Evolutionary conservation across 2,888 invertebrate species (phyloP), one percentile per base, ranked within the genome.

Genomic region (Cryptocephalus primarius): DNA sequence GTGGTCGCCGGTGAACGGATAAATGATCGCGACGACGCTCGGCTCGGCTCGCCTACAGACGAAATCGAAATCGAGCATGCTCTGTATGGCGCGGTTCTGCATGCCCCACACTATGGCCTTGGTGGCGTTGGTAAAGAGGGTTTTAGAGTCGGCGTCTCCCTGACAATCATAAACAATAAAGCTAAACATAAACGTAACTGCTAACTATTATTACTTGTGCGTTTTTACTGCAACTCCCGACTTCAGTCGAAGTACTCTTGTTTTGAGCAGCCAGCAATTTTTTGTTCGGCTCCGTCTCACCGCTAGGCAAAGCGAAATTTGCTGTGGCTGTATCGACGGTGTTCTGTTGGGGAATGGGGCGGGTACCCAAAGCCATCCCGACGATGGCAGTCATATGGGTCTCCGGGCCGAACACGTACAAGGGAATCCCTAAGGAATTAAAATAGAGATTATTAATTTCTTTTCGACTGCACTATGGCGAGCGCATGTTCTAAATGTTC

Each of bases 321-420:
- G 92, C 92, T 0, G 93, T 93, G 1, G 90, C 85, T 56, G 83
- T 79, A 63, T 86, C 86, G 67, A 70, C 77, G 63, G 55, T 73
- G 69, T 56, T 77, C 69, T 58, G 78, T 69, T 55, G 73, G 0
- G 94, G 92, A 54, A 96, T 86, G 10, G 88, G 80, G 38, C 84
- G 74, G 59, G 88, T 90, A 12, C 96, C 96, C 46, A 99, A 74
- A 1, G 99, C 99, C 80, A 97, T 93, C 1, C 94, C 93, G 53
- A 96, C 96, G 61, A 99, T 96, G n/a, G 95, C 84, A 0, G 99
- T 99, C 99, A 99, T 99, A 72, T 96, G 96, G 8, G 93, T 93
- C 72, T 99, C 99, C 0, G 99, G 97, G 0, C 99, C 99, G 67
- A 96, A 99, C 42, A 99, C 97, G 69, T 86, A 83, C 58, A 97